phyloP scores from a whole-genome alignment of 2,797 vertebrate genomes.

The Gymnothorax reevesii region DNA sequence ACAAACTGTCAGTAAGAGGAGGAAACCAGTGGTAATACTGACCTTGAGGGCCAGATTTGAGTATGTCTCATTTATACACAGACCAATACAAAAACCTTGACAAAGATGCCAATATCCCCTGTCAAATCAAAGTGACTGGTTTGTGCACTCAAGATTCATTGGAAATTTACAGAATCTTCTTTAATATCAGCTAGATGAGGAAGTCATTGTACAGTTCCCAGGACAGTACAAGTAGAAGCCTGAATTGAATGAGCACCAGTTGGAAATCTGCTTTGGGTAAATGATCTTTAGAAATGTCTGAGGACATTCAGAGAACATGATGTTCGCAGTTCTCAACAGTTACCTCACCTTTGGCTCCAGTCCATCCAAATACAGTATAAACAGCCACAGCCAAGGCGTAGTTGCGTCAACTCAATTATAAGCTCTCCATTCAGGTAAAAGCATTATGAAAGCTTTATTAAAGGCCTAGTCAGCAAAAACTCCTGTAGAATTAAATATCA shows the following conservation, averaged over 20 bases:
- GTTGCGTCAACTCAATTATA: conserved; percentile 6
- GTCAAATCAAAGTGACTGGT: neutral
- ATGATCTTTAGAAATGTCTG: conserved; percentile 17
- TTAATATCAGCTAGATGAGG: neutral
- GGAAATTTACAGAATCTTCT: neutral
- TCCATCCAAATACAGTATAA: conserved; percentile 16
- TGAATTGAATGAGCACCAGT: neutral
- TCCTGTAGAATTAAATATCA: no score
- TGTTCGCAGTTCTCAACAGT: conserved; percentile 18
- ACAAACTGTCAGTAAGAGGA: neutral
- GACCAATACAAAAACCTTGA: neutral
- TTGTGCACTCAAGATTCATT: neutral
- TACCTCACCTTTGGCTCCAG: conserved; percentile 20
- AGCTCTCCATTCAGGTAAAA: conserved; percentile 8
- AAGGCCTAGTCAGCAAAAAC: neutral
- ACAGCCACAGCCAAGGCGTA: conserved; percentile 3
- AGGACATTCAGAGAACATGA: conserved; percentile 1
- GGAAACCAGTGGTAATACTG: neutral
- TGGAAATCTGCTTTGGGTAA: conserved; percentile 4
- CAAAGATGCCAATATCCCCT: neutral
- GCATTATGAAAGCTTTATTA: neutral
- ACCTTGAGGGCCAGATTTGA: neutral
- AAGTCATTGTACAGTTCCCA: neutral
- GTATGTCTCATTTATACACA: neutral
- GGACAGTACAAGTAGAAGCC: neutral